phyloP scores from a whole-genome alignment of 2,113 vertebrate species.

The Amia ocellicauda region DNA sequence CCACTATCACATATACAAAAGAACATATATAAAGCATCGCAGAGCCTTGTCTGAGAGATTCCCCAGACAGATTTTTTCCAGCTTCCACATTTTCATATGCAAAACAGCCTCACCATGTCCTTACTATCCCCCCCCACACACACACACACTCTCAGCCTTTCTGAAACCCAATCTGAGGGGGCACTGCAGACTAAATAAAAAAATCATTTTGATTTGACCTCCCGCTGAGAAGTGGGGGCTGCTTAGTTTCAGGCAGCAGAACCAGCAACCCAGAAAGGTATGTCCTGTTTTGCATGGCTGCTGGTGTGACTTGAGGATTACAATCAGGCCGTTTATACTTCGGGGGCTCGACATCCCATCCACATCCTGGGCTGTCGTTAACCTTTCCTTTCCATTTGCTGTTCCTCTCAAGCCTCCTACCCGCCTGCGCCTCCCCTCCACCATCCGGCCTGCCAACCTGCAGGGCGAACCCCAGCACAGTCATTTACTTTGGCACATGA shows the following conservation, averaged over 20 bases:
- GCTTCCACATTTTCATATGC: constrained; percentile 79
- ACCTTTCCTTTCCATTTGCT: constrained; percentile 59
- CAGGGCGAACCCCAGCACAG: constrained; percentile 46
- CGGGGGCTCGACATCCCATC: constrained; percentile 54
- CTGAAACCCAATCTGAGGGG: constrained; percentile 83
- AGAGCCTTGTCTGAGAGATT: no score
- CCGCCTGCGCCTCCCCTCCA: constrained; percentile 55
- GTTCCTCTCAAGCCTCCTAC: constrained; percentile 44
- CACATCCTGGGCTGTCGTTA: constrained; percentile 57
- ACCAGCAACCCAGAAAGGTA: constrained; percentile 82
- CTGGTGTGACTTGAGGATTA: constrained; percentile 70
- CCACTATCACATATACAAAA: no score
- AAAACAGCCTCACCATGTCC: constrained; percentile 75
- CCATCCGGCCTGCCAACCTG: constrained; percentile 48
- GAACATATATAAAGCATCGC: no score
- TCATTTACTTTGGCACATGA: constrained; percentile 72
- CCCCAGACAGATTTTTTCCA: constrained; percentile 21
- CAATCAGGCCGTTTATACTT: constrained; percentile 64
- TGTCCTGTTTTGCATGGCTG: constrained; percentile 78
- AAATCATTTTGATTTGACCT: constrained; percentile 88
- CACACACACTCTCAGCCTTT: constrained; percentile 75
- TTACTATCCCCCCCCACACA: constrained; percentile 73
- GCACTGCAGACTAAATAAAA: constrained; percentile 87
- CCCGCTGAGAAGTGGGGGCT: constrained; percentile 80
- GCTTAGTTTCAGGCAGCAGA: constrained; percentile 81